A percentile compares a stretch with the other conserved stretches of the same genome.
phyloP scores from a whole-genome alignment of 1,140 invertebrate species.

The Protaetia brevitarsis region DNA sequence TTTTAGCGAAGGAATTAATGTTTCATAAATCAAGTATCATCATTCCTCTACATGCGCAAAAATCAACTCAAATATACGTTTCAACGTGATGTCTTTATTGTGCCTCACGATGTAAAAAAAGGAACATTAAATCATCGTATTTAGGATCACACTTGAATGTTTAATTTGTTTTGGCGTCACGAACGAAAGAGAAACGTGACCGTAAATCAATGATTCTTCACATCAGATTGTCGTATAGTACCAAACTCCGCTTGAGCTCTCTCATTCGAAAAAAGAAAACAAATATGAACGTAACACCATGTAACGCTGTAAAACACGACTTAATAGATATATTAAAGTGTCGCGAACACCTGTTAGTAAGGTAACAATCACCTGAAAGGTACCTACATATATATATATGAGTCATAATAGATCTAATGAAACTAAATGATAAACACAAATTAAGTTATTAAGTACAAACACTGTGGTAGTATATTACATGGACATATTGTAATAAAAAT shows the following conservation, averaged over 20 bases:
- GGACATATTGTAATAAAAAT: too few relatives aligned
- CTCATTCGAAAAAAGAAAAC: background rate
- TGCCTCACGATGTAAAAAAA: background rate
- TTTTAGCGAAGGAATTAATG: background rate
- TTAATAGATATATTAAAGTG: background rate
- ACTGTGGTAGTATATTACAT: too few relatives aligned
- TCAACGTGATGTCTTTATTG: constrained; percentile 5
- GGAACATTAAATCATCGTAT: background rate
- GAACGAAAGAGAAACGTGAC: constrained; percentile 7
- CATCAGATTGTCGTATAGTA: background rate
- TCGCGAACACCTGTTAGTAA: background rate
- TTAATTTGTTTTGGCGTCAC: constrained; percentile 4
- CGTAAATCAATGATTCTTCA: constrained; percentile 12
- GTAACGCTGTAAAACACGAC: background rate
- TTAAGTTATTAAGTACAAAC: too few relatives aligned
- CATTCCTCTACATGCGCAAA: background rate
- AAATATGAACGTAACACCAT: background rate
- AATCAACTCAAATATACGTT: background rate
- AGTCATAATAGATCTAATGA: too few relatives aligned
- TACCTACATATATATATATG: too few relatives aligned
- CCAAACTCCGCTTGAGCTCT: background rate
- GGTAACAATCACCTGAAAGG: too few relatives aligned
- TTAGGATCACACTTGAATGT: constrained; percentile 2
- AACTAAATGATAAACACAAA: too few relatives aligned
- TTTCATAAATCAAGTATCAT: background rate